Evolutionary conservation across 2,797 vertebrate species (phyloP).

Genomic region (Brachyrhaphis roseni): DNA sequence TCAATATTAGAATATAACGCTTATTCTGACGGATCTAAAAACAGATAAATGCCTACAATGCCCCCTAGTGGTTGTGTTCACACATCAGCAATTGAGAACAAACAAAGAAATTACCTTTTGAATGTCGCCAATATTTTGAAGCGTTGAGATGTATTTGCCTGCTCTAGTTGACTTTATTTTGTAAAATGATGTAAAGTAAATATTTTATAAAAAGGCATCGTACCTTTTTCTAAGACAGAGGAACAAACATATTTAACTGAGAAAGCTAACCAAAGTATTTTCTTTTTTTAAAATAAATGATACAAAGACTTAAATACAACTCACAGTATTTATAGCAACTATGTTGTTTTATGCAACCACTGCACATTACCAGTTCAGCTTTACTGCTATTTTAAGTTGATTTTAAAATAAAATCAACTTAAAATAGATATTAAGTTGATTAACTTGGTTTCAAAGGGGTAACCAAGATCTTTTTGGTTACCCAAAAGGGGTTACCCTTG

Average conservation of each 20-base stretch:
- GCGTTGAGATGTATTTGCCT: neutral
- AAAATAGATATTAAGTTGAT: too few species aligned
- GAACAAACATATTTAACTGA: neutral
- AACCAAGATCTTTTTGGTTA: too few species aligned
- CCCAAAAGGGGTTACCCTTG: too few species aligned
- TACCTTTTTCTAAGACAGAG: neutral
- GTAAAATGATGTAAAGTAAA: neutral
- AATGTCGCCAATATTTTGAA: neutral
- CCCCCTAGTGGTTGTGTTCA: conserved; percentile 46
- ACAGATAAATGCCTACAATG: conserved; percentile 19
- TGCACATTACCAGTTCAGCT: too few species aligned
- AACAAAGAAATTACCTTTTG: neutral
- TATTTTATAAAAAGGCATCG: neutral
- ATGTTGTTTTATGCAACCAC: too few species aligned
- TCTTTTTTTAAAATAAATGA: neutral
- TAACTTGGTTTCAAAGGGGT: too few species aligned
- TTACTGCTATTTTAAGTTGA: too few species aligned
- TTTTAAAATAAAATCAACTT: too few species aligned
- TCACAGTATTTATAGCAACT: neutral
- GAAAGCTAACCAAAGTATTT: neutral
- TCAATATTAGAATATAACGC: neutral
- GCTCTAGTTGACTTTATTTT: neutral
- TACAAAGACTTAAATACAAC: neutral
- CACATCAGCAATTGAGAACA: neutral
- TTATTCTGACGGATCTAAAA: neutral